These are phyloP conservation scores for Catamblyrhynchus diadema DNA, from an alignment of 2,797 vertebrate genomes.

Conservation along the genomic window DNA sequence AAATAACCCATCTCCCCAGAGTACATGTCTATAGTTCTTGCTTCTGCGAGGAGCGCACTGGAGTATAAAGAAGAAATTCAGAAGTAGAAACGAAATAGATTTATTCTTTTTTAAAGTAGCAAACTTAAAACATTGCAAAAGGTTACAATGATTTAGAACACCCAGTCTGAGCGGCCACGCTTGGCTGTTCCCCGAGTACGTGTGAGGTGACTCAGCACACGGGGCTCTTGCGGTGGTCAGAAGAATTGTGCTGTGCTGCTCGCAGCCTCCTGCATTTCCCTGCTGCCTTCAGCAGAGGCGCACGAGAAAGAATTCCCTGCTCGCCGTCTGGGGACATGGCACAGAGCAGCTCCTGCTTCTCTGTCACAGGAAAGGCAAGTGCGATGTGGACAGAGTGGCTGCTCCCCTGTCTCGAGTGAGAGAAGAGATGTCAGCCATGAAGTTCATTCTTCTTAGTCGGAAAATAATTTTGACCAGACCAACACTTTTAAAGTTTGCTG, in stretches of 20 bases:
- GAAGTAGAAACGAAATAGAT: conserved; percentile 24
- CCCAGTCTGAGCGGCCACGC: conserved; percentile 39
- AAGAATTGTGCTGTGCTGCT: neutral
- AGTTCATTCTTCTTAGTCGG: neutral
- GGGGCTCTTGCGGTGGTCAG: neutral
- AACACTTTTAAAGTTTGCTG: neutral
- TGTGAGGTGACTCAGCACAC: conserved; percentile 56
- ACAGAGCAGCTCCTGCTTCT: neutral
- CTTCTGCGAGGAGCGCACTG: neutral
- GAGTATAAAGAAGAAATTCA: conserved; percentile 47
- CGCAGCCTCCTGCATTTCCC: neutral
- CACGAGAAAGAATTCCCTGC: neutral
- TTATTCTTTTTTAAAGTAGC: conserved; percentile 34
- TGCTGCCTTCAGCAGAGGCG: neutral
- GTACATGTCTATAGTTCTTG: neutral
- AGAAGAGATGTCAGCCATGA: neutral
- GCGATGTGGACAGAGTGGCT: neutral
- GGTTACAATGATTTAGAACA: conserved; percentile 70
- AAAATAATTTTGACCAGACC: neutral
- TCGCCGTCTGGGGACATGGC: neutral
- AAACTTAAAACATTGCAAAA: conserved; percentile 63
- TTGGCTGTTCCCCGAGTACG: conserved; percentile 54
- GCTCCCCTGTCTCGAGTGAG: neutral
- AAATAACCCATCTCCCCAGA: neutral
- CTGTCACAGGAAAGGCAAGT: neutral